Base-by-base conservation (phyloP, 1,140 invertebrate species). In the Papilio aristodemus region DNA sequence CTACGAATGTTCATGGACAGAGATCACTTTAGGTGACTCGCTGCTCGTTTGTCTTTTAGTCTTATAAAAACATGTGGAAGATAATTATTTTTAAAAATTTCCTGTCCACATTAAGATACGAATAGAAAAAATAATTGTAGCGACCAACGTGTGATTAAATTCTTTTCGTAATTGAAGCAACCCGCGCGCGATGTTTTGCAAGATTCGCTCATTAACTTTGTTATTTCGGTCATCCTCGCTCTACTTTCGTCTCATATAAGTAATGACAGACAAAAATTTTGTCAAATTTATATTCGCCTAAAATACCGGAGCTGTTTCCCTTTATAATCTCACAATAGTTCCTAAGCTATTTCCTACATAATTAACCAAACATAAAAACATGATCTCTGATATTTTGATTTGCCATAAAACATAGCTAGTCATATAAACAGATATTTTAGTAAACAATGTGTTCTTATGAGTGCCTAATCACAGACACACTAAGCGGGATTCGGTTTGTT, bases 251-350 rank as follows among this genome's bases (percentile, higher is more conserved):
- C 19, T 4, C 46, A 10, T 19, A 54, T 13, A 13, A 9, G 46
- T 50, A 54, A 54, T 54, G 46, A 19, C 19, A 19, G 19, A 54
- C 46, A 54, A 54, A 54, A 54, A 54, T 54, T 22, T 7, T n/a
- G 8, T 19, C 19, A 54, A 13, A 0, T 11, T 25, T 22, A 19
- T 22, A 25, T 17, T 10, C 46, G 9, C 19, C 46, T 50, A 7
- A 50, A 50, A 54, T 25, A 54, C 19, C 19, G 22, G 17, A 25
- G 10, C 22, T 25, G 3, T 4, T 54, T 54, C 9, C 22, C 0
- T 54, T 32, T 43, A 39, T 13, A 22, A 25, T 54, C 10, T 22
- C 46, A 11, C 46, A 3, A 43, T 7, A 17, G 11, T 11, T 39
- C 10, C 13, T 39, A 13, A 32, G 27, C 27, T 39, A 13, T 39